Evolutionary conservation across 2,888 invertebrate genomes (phyloP), one percentile per base, ranked within the genome.

Genomic region (Mantis religiosa): DNA sequence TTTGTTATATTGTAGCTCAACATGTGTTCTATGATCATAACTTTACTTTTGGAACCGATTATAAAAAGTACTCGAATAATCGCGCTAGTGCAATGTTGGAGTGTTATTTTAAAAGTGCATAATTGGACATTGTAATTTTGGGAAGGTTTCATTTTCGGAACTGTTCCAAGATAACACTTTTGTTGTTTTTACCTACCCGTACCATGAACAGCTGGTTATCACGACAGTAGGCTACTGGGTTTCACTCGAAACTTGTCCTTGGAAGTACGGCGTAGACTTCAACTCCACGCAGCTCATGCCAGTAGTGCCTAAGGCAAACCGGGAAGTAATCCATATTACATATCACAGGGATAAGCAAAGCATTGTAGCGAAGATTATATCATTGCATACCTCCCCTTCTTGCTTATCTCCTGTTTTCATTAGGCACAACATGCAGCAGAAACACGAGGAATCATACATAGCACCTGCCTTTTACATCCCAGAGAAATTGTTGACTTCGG

Each of bases 321-420:
- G 87, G 82, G 87, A 87, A 87, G 82, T 82, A 81, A 82, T 87
- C 82, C 82, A 27, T 87, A 82, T 87, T 87, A 87, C 82, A n/a
- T 87, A 82, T 82, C 82, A 28, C 81, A 20, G 28, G 87, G 30
- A 87, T 87, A 87, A 87, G 87, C 82, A 34, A 87, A 30, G 71
- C 54, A 71, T 28, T 86, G n/a, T 81, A 81, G 81, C 81, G 27
- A 28, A 86, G 87, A 87, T 87, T 12, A n/a, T 87, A 87, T 87
- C 87, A 27, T 82, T 28, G 34, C 34, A 12, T 28, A 34, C 54
- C 54, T 71, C 54, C 54, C 54, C 54, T 71, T 20, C 54, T 71
- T 41, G 54, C 54, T 25, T 71, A 71, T 71, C 54, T 71, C 54
- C 54, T 71, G 54, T 71, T 71, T 71, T 71, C 54, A 71, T 71